Conservation (phyloP, 2,888 invertebrate species). For the Pseudoips prasinana region DNA sequence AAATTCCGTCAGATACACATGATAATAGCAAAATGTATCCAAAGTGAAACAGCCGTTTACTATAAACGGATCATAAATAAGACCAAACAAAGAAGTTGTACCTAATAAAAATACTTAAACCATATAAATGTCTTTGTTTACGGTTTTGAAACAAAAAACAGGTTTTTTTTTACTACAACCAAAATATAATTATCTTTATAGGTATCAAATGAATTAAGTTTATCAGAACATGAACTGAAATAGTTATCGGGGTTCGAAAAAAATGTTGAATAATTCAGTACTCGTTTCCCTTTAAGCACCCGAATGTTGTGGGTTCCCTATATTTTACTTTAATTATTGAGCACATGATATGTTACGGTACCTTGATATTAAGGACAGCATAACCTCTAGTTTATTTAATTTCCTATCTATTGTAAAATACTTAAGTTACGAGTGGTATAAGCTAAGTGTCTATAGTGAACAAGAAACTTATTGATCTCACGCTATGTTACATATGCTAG, state of each 20-base stretch:
- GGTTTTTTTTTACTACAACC: conserved; percentile 14
- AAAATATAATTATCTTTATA: conserved; percentile 13
- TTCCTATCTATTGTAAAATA: too few relatives aligned
- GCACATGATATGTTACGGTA: too few relatives aligned
- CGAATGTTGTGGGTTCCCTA: conserved; percentile 21
- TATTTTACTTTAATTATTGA: conserved; percentile 22
- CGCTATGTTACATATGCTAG: too few relatives aligned
- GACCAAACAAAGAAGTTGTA: conserved; percentile 7
- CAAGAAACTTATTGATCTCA: too few relatives aligned
- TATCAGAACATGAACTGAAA: conserved; percentile 16
- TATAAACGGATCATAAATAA: conserved; percentile 13
- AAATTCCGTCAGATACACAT: not conserved
- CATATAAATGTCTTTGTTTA: conserved; percentile 22
- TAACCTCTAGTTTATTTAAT: too few relatives aligned
- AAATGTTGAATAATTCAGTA: conserved; percentile 20
- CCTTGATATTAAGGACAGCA: too few relatives aligned
- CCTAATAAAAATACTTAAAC: conserved; percentile 5
- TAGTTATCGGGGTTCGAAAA: conserved; percentile 22
- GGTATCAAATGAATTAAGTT: conserved; percentile 23
- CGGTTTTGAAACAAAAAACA: conserved; percentile 6
- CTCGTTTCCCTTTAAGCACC: conserved; percentile 8
- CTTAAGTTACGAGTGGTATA: too few relatives aligned
- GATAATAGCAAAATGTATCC: conserved; percentile 8
- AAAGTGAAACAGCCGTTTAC: conserved; percentile 7
- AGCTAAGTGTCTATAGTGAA: too few relatives aligned